These are phyloP conservation scores for Brachyptera putata DNA, from an alignment of 2,888 invertebrate genomes.

Conservation along the genomic window DNA sequence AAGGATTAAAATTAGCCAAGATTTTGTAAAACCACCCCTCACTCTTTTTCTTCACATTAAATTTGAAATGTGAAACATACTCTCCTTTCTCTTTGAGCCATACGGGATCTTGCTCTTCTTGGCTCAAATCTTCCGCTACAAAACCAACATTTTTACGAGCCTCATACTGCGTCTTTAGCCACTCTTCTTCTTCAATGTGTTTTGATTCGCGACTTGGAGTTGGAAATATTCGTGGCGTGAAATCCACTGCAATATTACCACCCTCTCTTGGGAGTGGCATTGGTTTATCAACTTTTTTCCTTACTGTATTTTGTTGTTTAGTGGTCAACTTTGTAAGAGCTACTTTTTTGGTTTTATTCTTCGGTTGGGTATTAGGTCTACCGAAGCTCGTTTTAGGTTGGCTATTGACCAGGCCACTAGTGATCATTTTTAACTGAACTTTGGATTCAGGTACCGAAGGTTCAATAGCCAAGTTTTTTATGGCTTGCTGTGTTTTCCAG, in stretches of 20 bases:
- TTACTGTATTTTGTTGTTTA: neutral
- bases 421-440: neutral
- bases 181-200: slow-evolving; percentile 67
- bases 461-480: too few relatives aligned
- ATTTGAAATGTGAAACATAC: too few relatives aligned
- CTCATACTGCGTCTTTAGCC: slow-evolving; percentile 72
- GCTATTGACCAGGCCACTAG: neutral
- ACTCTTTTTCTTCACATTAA: too few relatives aligned
- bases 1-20: too few relatives aligned
- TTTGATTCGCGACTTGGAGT: slow-evolving; percentile 76
- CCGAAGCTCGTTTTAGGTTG: too few relatives aligned
- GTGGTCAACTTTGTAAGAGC: neutral
- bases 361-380: too few relatives aligned
- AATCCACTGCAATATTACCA: slow-evolving; percentile 59
- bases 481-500: slow-evolving; percentile 51
- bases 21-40: too few relatives aligned
- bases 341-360: neutral
- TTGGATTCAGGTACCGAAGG: slow-evolving; percentile 35
- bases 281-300: slow-evolving; percentile 43
- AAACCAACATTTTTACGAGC: slow-evolving; percentile 66
- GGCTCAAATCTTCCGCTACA: slow-evolving; percentile 63
- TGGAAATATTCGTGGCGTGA: slow-evolving; percentile 72
- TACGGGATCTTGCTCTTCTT: slow-evolving; percentile 77
- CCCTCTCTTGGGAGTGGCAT: slow-evolving; percentile 55
- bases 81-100: slow-evolving; percentile 80